Base-by-base conservation (phyloP, 2,888 invertebrate species). In the Ypsolopha scabrella region DNA sequence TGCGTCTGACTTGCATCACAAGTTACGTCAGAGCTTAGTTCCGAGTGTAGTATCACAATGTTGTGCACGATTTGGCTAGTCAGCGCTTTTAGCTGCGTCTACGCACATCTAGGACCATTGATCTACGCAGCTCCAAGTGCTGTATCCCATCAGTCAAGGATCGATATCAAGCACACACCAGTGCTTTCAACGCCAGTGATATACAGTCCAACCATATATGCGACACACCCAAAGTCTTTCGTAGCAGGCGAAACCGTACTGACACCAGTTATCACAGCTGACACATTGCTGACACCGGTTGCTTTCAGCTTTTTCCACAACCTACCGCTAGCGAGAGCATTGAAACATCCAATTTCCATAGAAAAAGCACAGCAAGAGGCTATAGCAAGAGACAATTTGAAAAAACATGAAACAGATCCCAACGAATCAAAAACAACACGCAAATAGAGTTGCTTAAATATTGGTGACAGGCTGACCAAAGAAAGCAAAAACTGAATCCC, bases 141-240 rank as follows among this genome's bases (percentile, higher is more conserved):
- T 44, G 87, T 89, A 24, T 88, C 88, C 1, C 87, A 87, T 63
- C 88, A 89, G 64, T 88, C 89, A 50, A 79, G 88, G 49, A 75
- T 88, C 50, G 85, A 89, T 58, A 82, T 89, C 46, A 70, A 67
- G 51, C 75, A 80, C 51, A 63, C 65, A 24, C 78, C 77, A 34
- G 64, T 69, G 37, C 56, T 79, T 55, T 56, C 72, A 2, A 57
- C 66, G 0, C 77, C 79, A 1, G 52, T 80, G 8, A 59, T 81
- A 39, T 82, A 81, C 53, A 76, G 67, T 53, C 78, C 68, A 6
- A 55, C 72, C 36, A 54, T 74, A 33, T 69, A 67, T 48, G 58
- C 62, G 11, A 62, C 58, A 50, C 65, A 65, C 7, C 55, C 64
- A 3, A 59, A 61, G 51, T 50, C 60, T 7, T 63, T 62, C 44